These are phyloP conservation scores for Eupithecia subumbrata DNA, from an alignment of 2,888 invertebrate genomes.

Conservation along the genomic window DNA sequence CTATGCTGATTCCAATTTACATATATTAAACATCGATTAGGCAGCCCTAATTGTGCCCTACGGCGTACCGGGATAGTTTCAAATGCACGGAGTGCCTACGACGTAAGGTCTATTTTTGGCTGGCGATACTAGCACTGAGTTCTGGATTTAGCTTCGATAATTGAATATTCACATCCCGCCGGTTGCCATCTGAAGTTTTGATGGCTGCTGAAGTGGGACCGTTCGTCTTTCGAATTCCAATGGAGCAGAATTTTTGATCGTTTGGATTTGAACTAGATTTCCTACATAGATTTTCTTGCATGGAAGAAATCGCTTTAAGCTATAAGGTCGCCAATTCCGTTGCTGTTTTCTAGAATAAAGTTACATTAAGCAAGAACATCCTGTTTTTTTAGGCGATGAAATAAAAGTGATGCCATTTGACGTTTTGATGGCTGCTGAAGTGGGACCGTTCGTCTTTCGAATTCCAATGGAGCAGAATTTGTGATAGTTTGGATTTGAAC, in stretches of 20 bases:
- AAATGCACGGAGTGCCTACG: conserved; percentile 36
- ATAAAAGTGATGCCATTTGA: conserved; percentile 47
- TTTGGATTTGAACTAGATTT: conserved; percentile 6
- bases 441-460: conserved; percentile 50
- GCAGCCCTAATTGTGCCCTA: conserved; percentile 56
- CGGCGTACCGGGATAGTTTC: conserved; percentile 39
- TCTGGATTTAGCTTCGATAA: conserved; percentile 63
- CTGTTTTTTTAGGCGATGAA: no score
- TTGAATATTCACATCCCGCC: conserved; percentile 74
- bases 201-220: conserved; percentile 55
- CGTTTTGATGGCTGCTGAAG: conserved; percentile 62
- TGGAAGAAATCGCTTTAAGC: not conserved
- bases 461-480: conserved; percentile 28
- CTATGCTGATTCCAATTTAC: conserved; percentile 59
- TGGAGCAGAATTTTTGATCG: conserved; percentile 8
- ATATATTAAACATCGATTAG: conserved; percentile 67
- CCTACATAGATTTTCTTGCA: not conserved
- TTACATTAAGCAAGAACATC: no score
- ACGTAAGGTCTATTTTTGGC: conserved; percentile 51
- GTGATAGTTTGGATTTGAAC: conserved; percentile 2
- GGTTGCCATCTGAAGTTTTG: conserved; percentile 57
- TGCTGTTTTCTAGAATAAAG: not conserved
- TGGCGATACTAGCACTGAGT: conserved; percentile 28
- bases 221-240: conserved; percentile 49
- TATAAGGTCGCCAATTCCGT: not conserved